phyloP scores from a whole-genome alignment of 2,888 invertebrate species.

The Drosophila prolongata region DNA sequence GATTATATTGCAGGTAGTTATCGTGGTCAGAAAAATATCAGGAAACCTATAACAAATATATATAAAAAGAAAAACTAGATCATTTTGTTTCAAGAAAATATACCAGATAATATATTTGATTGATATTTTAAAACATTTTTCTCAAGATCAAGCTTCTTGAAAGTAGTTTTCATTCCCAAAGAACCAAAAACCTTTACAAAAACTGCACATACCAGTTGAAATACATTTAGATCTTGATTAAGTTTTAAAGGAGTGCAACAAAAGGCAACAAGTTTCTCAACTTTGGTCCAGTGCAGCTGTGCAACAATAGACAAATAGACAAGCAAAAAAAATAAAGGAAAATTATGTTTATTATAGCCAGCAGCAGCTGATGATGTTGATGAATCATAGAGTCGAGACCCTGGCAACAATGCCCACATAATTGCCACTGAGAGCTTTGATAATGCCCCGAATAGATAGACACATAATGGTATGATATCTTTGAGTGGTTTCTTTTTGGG shows the following conservation, averaged over 20 bases:
- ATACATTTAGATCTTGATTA: conserved; percentile 35
- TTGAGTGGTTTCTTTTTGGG: conserved; percentile 30
- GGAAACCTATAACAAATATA: too few species aligned
- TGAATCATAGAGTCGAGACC: conserved; percentile 41
- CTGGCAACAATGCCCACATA: conserved; percentile 48
- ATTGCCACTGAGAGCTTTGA: conserved; percentile 49
- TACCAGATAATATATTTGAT: too few species aligned
- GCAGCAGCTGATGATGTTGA: conserved; percentile 42
- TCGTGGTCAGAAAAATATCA: neutral
- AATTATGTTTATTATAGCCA: conserved; percentile 39
- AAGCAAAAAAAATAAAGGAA: conserved; percentile 7
- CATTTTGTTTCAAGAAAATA: too few species aligned
- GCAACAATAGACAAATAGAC: conserved; percentile 33
- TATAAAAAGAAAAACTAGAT: too few species aligned
- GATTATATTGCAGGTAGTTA: neutral
- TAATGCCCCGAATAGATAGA: conserved; percentile 34
- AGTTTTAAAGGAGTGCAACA: conserved; percentile 43
- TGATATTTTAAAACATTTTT: too few species aligned
- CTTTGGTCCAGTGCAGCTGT: conserved; percentile 25
- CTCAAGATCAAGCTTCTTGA: neutral
- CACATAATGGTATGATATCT: conserved; percentile 42
- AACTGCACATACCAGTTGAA: conserved; percentile 10
- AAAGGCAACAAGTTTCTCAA: conserved; percentile 22
- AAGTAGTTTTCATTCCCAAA: neutral
- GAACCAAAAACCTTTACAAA: neutral